Base-by-base conservation (phyloP, 2,888 invertebrate genomes). In the Apodemia mormo region DNA sequence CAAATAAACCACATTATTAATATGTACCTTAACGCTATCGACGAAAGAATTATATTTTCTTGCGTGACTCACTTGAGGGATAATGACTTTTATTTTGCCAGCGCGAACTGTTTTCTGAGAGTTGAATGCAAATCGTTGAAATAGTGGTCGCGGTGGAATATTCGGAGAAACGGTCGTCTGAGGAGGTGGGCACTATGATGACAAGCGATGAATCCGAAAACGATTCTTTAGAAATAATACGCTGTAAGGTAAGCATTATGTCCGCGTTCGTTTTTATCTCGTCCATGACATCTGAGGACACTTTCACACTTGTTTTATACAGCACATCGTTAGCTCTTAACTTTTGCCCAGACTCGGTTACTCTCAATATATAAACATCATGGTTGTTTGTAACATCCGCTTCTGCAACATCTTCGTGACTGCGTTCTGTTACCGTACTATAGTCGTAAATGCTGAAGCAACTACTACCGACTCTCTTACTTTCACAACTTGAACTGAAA, bases 71-170 rank as follows among this genome's bases (percentile, higher is more conserved):
- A 58, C 58, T 58, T 29, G 58, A 29, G 3, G 58, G 3, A 58
- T 8, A 3, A 30, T 30, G 30, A 3, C 1, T 9, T 2, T 30
- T 43, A 37, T 68, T 71, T 33, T 73, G 78, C 76, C 76, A 76
- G 52, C 72, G 72, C 45, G 74, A 72, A 52, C 67, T 72, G 66
- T 76, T 79, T 70, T 80, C 76, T 14, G 82, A 80, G 54, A 82
- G 40, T 65, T 81, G 79, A 33, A 84, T 77, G 71, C 79, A 81
- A 69, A 82, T 76, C 9, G 79, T 79, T 29, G 83, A 84, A 68
- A 77, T 77, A 3, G 75, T 49, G 12, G 72, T 73, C 33, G 70
- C 70, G 1, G 67, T n/a, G 8, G 76, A 74, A 54, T 71, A 68
- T n/a, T 76, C 77, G 33, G 75, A 76, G 12, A 29, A 22, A 1